Conservation (phyloP, 1,140 invertebrate species). For the Diorhabda sublineata region DNA sequence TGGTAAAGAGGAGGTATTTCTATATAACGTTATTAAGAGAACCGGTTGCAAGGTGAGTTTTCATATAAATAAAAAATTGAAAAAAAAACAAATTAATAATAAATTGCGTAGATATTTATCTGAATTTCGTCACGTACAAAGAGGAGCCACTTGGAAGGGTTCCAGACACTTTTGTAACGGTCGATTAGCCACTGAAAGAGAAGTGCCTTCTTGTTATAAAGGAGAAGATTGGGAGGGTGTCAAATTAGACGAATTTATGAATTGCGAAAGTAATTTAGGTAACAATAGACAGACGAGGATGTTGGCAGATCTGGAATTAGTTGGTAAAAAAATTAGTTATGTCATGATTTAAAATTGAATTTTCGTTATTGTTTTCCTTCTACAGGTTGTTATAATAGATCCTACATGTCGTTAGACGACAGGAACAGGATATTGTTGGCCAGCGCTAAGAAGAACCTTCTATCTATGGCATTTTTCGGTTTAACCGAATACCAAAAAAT, state of each 20-base stretch:
- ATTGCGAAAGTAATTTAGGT: conserved; percentile 89
- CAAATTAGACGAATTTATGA: conserved; percentile 78
- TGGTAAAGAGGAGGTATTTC: conserved; percentile 83
- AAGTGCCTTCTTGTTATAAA: conserved; percentile 74
- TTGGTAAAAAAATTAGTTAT: conserved; percentile 50
- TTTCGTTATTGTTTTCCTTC: neutral
- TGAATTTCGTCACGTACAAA: conserved; percentile 73
- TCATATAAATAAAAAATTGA: neutral
- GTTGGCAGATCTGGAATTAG: conserved; percentile 89
- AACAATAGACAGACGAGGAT: conserved; percentile 96
- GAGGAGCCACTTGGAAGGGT: conserved; percentile 95
- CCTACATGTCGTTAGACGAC: conserved; percentile 63
- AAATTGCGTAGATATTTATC: conserved; percentile 39
- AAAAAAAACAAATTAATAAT: too few species aligned
- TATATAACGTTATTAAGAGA: conserved; percentile 94
- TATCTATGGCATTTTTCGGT: conserved; percentile 94
- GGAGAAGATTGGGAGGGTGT: conserved; percentile 65
- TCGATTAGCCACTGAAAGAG: conserved; percentile 67
- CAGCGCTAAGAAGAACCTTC: conserved; percentile 92
- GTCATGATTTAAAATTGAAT: conserved; percentile 1
- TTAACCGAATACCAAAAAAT: conserved; percentile 88
- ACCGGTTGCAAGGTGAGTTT: conserved; percentile 63
- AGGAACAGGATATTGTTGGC: conserved; percentile 80
- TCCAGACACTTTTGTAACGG: conserved; percentile 87
- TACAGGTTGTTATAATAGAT: conserved; percentile 83